phyloP scores from a whole-genome alignment of 1,140 invertebrate species.

The Drosophila repletoides region DNA sequence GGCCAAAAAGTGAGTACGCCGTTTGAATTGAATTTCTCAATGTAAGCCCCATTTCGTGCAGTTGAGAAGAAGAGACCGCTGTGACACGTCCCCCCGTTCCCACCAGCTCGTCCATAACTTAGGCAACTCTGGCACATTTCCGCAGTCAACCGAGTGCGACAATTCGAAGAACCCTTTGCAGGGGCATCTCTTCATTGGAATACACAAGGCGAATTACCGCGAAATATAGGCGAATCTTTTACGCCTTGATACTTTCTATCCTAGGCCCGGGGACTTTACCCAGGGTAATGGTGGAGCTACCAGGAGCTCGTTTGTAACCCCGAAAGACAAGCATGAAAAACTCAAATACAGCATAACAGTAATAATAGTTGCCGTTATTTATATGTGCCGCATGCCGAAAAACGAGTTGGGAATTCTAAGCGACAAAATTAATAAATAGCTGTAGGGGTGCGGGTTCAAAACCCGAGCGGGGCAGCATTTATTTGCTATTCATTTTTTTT shows the following conservation, averaged over 20 bases:
- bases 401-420: conserved; percentile 68
- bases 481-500: conserved; percentile 4
- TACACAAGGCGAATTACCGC: conserved; percentile 67
- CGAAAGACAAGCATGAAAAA: conserved; percentile 77
- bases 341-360: conserved; percentile 31
- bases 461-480: neutral
- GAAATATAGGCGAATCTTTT: conserved; percentile 73
- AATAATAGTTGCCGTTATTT: conserved; percentile 30
- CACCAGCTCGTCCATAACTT: conserved; percentile 75
- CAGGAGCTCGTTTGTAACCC: conserved; percentile 79
- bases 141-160: conserved; percentile 67
- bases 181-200: conserved; percentile 54
- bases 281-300: conserved; percentile 70
- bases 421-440: neutral
- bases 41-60: conserved; percentile 80
- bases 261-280: conserved; percentile 81
- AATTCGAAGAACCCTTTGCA: conserved; percentile 41
- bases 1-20: conserved; percentile 37
- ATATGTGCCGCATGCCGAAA: conserved; percentile 13
- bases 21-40: conserved; percentile 68
- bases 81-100: conserved; percentile 8
- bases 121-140: conserved; percentile 77
- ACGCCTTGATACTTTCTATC: conserved; percentile 81
- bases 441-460: neutral
- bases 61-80: conserved; percentile 2